phyloP scores from a whole-genome alignment of 1,140 invertebrate genomes.

The Drosophila tropicalis region DNA sequence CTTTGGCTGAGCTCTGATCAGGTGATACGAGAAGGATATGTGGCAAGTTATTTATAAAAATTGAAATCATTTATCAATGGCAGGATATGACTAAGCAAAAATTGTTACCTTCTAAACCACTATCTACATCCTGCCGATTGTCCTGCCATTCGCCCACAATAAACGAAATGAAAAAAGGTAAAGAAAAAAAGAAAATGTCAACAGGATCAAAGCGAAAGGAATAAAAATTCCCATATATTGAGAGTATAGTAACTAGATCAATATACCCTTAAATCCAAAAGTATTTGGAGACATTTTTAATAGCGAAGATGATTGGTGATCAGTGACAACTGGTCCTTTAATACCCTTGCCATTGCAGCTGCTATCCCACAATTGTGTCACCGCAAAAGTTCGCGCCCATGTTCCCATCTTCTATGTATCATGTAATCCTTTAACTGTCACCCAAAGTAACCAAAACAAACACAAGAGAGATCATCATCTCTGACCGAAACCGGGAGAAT shows the following conservation, averaged over 20 bases:
- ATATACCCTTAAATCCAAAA: slow-evolving; percentile 38
- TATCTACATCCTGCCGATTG: slow-evolving; percentile 32
- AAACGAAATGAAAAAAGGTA: background rate
- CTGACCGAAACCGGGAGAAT: background rate
- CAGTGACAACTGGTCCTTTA: no score
- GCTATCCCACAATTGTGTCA: slow-evolving; percentile 15
- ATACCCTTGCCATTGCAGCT: slow-evolving; percentile 26
- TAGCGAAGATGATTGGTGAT: no score
- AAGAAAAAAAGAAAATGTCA: background rate
- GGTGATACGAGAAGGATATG: background rate
- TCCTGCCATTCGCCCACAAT: slow-evolving; percentile 12
- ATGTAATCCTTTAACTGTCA: slow-evolving; percentile 68
- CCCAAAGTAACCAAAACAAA: slow-evolving; percentile 59
- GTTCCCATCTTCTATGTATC: slow-evolving; percentile 46
- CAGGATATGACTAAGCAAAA: slow-evolving; percentile 67
- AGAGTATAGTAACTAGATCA: slow-evolving; percentile 6
- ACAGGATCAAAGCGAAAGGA: background rate
- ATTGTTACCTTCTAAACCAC: slow-evolving; percentile 15
- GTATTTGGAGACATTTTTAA: no score
- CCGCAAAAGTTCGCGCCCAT: slow-evolving; percentile 75
- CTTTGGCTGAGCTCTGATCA: background rate
- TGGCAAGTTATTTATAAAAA: background rate
- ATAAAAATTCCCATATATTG: background rate
- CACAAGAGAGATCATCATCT: slow-evolving; percentile 8
- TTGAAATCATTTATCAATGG: slow-evolving; percentile 55